Evolutionary conservation across 2,797 vertebrate genomes (phyloP), one percentile per base, ranked within the genome.

Genomic region (Sebastes glaucus): DNA sequence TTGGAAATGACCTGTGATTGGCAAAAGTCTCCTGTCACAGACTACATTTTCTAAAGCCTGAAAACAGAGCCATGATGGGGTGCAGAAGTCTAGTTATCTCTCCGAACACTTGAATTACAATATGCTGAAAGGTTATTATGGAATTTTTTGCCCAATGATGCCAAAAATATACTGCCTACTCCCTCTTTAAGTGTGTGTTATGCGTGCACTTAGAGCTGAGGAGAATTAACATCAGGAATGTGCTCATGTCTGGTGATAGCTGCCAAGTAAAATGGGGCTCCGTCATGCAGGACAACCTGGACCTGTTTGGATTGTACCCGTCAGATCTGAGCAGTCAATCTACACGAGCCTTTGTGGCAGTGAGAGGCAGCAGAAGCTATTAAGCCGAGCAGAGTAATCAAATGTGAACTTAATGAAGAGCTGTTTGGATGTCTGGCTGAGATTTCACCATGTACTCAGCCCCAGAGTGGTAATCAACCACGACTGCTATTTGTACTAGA

Each of bases 401-500:
- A 87, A 93, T 71, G 74, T 71, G 85, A 88, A 80, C 78, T 85
- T 86, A 81, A 89, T 90, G 84, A 89, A 81, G 77, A 85, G 75
- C 80, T 82, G 81, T 84, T 90, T 83, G 78, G 78, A 82, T 74
- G 83, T 93, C 89, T 87, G 83, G 84, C 87, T 84, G 86, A 90
- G 89, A 89, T 90, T 91, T 84, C 79, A 65, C 81, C 81, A 77
- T 28, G 77, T 85, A 53, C 77, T 88, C 73, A 77, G 79, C 78
- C 78, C 81, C 30, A 52, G 57, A 85, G 73, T 85, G 77, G 85
- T 82, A 92, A 90, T 89, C 84, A 90, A 65, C 85, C 81, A 65
- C 84, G 88, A 88, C 78, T 83, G 86, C 80, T 87, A 71, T 91
- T 85, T 90, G 82, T 77, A 32, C 57, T 63, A 22, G 66, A 59